These are phyloP conservation scores for Gryon sp. DNA, from an alignment of 1,140 invertebrate species.

Conservation along the genomic window DNA sequence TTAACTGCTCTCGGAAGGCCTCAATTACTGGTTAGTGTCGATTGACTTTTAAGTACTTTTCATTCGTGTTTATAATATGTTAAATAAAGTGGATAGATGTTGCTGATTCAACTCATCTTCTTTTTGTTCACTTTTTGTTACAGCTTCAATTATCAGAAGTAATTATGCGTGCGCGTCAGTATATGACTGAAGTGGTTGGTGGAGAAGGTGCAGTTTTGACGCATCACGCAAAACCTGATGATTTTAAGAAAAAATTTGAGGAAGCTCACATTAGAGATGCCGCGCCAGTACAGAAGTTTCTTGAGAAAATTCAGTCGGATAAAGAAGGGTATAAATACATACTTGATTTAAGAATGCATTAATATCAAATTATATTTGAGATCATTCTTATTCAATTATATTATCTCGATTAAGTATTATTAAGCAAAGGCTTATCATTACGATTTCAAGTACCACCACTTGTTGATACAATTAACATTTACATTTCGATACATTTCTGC, in stretches of 20 bases:
- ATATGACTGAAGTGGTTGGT: conserved; percentile 93
- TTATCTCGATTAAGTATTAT: too few relatives aligned
- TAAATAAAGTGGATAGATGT: too few relatives aligned
- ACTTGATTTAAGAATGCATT: conserved; percentile 11
- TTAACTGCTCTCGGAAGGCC: conserved; percentile 98
- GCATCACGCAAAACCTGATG: conserved; percentile 90
- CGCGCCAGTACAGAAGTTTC: conserved; percentile 91
- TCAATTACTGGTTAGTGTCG: conserved; percentile 89
- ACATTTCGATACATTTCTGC: too few relatives aligned
- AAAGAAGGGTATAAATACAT: conserved; percentile 87
- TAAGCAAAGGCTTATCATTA: too few relatives aligned
- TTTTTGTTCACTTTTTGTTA: conserved; percentile 60
- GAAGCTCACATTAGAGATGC: conserved; percentile 87
- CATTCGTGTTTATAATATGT: too few relatives aligned
- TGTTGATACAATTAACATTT: too few relatives aligned
- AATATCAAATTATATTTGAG: too few relatives aligned
- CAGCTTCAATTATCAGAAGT: conserved; percentile 98
- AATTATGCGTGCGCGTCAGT: conserved; percentile 94
- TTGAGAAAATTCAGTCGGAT: conserved; percentile 94
- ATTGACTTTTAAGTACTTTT: conserved; percentile 7
- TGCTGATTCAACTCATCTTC: too few relatives aligned
- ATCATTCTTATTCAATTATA: too few relatives aligned
- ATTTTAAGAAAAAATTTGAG: conserved; percentile 92
- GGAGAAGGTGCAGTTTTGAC: conserved; percentile 89
- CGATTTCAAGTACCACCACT: too few relatives aligned